These are phyloP conservation scores for Tiaroga cobitis DNA, from an alignment of 2,797 vertebrate genomes.

Conservation along the genomic window DNA sequence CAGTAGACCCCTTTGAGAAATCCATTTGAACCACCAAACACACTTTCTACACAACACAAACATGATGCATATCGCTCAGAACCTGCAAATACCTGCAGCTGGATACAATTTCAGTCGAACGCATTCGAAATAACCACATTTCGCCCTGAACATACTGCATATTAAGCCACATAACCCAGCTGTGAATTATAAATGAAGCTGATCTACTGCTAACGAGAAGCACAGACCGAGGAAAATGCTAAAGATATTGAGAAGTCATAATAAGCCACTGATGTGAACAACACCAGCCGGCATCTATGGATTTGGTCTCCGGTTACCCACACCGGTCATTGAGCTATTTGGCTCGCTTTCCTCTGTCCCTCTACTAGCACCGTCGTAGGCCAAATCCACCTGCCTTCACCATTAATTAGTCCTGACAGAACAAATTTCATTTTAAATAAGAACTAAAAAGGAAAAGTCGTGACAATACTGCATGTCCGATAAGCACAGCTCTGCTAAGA, in stretches of 20 bases:
- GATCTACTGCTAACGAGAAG: slow-evolving; percentile 72
- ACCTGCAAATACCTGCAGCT: slow-evolving; percentile 57
- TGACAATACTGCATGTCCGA: slow-evolving; percentile 58
- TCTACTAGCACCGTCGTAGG: slow-evolving; percentile 81
- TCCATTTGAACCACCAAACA: slow-evolving; percentile 55
- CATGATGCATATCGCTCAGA: slow-evolving; percentile 1
- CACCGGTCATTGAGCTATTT: slow-evolving; percentile 91
- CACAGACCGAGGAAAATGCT: slow-evolving; percentile 71
- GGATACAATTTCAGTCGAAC: slow-evolving; percentile 20
- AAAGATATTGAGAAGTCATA: slow-evolving; percentile 81
- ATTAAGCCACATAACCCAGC: slow-evolving; percentile 63
- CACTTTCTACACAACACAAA: slow-evolving; percentile 54
- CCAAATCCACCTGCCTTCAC: slow-evolving; percentile 87
- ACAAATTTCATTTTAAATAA: slow-evolving; percentile 55
- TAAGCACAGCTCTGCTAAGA: slow-evolving; percentile 25
- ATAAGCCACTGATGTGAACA: slow-evolving; percentile 82
- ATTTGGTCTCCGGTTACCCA: slow-evolving; percentile 93
- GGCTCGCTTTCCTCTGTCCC: slow-evolving; percentile 89
- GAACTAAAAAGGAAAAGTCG: slow-evolving; percentile 69
- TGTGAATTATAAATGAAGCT: slow-evolving; percentile 71
- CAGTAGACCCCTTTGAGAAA: slow-evolving; percentile 74
- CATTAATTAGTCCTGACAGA: slow-evolving; percentile 49
- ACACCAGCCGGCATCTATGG: slow-evolving; percentile 89
- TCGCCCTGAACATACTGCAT: slow-evolving; percentile 41
- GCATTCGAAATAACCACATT: slow-evolving; percentile 33